Percentiles rank a stretch among this genome's conserved stretches.
phyloP scores from a whole-genome alignment of 2,888 invertebrate genomes.

The Netelia inedita region DNA sequence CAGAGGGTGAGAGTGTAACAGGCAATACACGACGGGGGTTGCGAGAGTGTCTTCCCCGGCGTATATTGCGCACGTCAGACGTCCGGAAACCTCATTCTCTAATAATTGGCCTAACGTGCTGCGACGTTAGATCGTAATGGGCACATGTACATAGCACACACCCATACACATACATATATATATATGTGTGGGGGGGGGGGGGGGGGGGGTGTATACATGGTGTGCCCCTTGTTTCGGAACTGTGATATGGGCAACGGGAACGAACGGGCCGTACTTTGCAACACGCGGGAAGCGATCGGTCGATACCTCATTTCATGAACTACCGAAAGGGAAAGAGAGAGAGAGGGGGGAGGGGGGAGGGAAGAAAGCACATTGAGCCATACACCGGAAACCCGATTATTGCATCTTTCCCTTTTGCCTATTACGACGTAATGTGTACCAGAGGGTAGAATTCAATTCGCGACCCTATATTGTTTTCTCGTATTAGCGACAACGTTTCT shows the following conservation, averaged over 20 bases:
- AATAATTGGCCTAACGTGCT: conserved; percentile 50
- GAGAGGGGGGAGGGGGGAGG: neutral
- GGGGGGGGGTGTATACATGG: neutral
- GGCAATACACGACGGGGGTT: conserved; percentile 28
- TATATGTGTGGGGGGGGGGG: too few species aligned
- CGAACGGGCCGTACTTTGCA: conserved; percentile 35
- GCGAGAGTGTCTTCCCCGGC: conserved; percentile 13
- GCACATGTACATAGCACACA: conserved; percentile 1
- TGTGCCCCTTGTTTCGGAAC: neutral
- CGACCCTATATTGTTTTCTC: neutral
- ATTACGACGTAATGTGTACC: conserved; percentile 3
- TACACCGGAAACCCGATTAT: neutral
- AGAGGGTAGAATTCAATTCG: neutral
- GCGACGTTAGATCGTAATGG: conserved; percentile 44
- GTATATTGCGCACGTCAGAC: conserved; percentile 44
- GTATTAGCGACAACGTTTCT: neutral
- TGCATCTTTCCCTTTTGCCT: neutral
- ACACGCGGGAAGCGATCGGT: conserved; percentile 48
- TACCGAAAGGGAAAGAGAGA: conserved; percentile 9
- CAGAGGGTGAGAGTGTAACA: conserved; percentile 4
- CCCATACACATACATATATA: neutral
- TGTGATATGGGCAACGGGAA: conserved; percentile 9
- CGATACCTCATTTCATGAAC: conserved; percentile 60
- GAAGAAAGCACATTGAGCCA: neutral
- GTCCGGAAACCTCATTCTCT: conserved; percentile 42